Base-by-base conservation (phyloP, 1,140 invertebrate species). In the Aradophagus sp. region DNA sequence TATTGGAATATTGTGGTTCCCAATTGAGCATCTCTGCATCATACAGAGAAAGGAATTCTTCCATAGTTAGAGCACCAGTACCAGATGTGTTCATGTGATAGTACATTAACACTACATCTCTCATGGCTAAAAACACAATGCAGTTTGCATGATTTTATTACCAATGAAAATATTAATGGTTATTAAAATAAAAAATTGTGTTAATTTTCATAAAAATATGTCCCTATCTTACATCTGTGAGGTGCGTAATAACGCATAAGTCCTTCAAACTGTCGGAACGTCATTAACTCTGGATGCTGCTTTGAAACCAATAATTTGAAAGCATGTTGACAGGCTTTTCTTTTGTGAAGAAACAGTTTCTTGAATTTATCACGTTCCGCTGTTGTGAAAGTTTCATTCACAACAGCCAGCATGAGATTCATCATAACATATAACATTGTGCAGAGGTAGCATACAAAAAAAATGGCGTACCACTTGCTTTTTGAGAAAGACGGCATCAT, bases 371-470 rank as follows among this genome's bases (percentile, higher is more conserved):
- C 91, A 50, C 94, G 92, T 84, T 97, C 95, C 27, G 94, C 91
- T 16, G 90, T 89, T 10, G 93, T 95, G 81, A 96, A 97, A 3
- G 94, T 92, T 84, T 96, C 94, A 82, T 96, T 96, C 1, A 96
- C 95, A 14, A 96, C 94, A 44, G 95, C 95, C 39, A 97, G 85
- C 90, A 96, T 93, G 91, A 97, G 88, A 85, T 96, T 97, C 94
- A 96, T 96, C 61, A 96, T 88, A 19, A 96, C 92, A 78, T 96
- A 97, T 0, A 97, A 86, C 73, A 94, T 92, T 12, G 93, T 92
- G 42, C 91, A 91, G 15, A 97, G 89, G 80, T 96, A 97, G 0
- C 92, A 89, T 44, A 96, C 92, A 83, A 96, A 96, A 81, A 95
- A 96, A 31, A 95, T 83, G n/a, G 91, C 91, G 74, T 93, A 93